phyloP scores from a whole-genome alignment of 1,140 invertebrate species.

The Dryas iulia region DNA sequence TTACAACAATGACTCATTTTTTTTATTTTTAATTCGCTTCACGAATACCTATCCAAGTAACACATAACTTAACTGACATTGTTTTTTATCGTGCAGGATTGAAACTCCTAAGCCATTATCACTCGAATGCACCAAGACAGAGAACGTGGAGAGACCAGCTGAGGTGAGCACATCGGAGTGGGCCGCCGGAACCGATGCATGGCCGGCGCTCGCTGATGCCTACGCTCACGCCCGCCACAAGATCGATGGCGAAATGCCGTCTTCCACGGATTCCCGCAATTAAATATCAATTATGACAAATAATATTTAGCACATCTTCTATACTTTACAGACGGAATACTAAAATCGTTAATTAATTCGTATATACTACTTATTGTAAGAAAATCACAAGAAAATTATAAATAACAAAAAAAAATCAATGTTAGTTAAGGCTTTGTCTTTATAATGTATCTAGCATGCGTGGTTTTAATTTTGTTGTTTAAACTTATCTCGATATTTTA shows the following conservation, averaged over 20 bases:
- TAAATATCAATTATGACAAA: constrained; percentile 35
- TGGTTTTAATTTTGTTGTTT: not conserved
- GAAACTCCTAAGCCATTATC: constrained; percentile 73
- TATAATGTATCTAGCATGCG: not conserved
- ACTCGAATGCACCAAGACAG: constrained; percentile 58
- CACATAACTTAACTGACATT: no score
- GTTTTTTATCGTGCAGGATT: constrained; percentile 45
- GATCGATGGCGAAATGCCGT: constrained; percentile 73
- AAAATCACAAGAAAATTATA: not conserved
- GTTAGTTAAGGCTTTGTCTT: not conserved
- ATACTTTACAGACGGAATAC: not conserved
- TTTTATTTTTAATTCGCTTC: no score
- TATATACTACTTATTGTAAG: not conserved
- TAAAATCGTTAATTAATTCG: not conserved
- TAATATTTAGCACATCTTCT: not conserved
- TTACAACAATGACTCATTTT: no score
- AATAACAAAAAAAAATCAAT: not conserved
- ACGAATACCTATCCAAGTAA: no score
- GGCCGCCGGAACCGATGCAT: constrained; percentile 49
- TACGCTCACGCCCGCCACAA: constrained; percentile 71
- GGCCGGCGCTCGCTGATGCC: constrained; percentile 60
- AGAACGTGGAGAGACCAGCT: constrained; percentile 58
- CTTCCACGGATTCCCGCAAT: constrained; percentile 74
- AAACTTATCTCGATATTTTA: not conserved
- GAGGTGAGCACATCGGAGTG: constrained; percentile 73